These are phyloP conservation scores for Paramormyrops kingsleyae DNA, from an alignment of 2,113 vertebrate genomes.

Conservation along the genomic window DNA sequence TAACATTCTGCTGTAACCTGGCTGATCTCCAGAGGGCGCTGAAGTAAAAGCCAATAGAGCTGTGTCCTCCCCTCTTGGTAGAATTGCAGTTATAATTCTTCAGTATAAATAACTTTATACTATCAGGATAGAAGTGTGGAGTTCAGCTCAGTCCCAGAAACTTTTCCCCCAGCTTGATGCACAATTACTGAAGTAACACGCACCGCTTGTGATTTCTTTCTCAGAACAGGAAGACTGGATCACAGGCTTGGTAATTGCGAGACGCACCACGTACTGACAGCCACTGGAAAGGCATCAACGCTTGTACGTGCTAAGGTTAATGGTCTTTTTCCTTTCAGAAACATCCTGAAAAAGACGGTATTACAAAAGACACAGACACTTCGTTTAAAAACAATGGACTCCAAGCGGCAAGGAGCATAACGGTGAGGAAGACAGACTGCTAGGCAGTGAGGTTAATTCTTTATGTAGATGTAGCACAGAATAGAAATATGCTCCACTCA, in stretches of 20 bases:
- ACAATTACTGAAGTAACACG: not conserved
- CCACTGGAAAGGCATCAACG: not conserved
- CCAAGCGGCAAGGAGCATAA: constrained; percentile 45
- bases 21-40: not conserved
- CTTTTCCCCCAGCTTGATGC: not conserved
- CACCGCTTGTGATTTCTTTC: not conserved
- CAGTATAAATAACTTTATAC: not conserved
- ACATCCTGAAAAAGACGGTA: constrained; percentile 34
- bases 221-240: not conserved
- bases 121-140: not conserved
- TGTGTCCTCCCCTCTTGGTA: not conserved
- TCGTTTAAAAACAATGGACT: constrained; percentile 43
- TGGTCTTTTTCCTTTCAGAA: constrained; percentile 17
- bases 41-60: not conserved
- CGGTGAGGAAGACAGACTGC: constrained; percentile 48
- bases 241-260: not conserved
- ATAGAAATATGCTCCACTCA: not conserved
- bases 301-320: not conserved
- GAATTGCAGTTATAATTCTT: not conserved
- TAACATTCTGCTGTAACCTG: not conserved
- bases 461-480: not conserved
- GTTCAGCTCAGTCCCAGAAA: not conserved
- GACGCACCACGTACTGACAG: not conserved
- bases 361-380: constrained; percentile 36
- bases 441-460: not conserved